A percentile compares a stretch with the other conserved stretches of the same genome.
These are phyloP conservation scores for Drosophila macrospina DNA, from an alignment of 2,888 invertebrate genomes.

Conservation along the genomic window DNA sequence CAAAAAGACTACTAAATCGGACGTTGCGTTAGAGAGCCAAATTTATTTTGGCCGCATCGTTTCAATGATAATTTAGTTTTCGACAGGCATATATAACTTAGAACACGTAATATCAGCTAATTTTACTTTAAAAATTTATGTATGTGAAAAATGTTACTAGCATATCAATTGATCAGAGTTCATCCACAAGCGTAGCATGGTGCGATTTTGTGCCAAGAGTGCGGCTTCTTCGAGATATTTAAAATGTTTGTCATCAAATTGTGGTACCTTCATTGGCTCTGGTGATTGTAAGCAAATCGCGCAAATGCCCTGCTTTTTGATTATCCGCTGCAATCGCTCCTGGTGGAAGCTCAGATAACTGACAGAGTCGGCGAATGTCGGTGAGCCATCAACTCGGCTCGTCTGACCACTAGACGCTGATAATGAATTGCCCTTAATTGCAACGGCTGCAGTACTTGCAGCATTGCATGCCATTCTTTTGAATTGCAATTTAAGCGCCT, in stretches of 20 bases:
- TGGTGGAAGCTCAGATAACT: slow-evolving; percentile 57
- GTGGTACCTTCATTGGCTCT: slow-evolving; percentile 38
- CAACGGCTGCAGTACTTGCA: slow-evolving; percentile 16
- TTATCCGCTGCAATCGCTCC: slow-evolving; percentile 42
- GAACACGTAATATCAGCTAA: slow-evolving; percentile 46
- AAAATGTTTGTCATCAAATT: slow-evolving; percentile 54
- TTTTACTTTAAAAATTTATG: slow-evolving; percentile 61
- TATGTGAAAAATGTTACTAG: slow-evolving; percentile 39
- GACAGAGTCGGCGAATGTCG: slow-evolving; percentile 33
- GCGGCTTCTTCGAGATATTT: slow-evolving; percentile 58
- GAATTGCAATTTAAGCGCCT: slow-evolving; percentile 40
- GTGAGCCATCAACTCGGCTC: neutral
- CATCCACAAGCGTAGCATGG: slow-evolving; percentile 60
- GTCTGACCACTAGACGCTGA: slow-evolving; percentile 21
- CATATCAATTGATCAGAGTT: slow-evolving; percentile 53
- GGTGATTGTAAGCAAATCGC: slow-evolving; percentile 39
- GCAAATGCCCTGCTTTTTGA: slow-evolving; percentile 39
- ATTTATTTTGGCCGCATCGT: slow-evolving; percentile 16
- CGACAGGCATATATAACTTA: slow-evolving; percentile 50
- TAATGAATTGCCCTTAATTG: slow-evolving; percentile 40
- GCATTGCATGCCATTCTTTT: slow-evolving; percentile 36
- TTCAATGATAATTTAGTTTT: slow-evolving; percentile 46
- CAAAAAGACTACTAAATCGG: slow-evolving; percentile 31
- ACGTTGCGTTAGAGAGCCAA: slow-evolving; percentile 29
- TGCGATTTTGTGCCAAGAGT: slow-evolving; percentile 59